phyloP scores from a whole-genome alignment of 2,888 invertebrate species.

The Eueremaeus valkanovi region DNA sequence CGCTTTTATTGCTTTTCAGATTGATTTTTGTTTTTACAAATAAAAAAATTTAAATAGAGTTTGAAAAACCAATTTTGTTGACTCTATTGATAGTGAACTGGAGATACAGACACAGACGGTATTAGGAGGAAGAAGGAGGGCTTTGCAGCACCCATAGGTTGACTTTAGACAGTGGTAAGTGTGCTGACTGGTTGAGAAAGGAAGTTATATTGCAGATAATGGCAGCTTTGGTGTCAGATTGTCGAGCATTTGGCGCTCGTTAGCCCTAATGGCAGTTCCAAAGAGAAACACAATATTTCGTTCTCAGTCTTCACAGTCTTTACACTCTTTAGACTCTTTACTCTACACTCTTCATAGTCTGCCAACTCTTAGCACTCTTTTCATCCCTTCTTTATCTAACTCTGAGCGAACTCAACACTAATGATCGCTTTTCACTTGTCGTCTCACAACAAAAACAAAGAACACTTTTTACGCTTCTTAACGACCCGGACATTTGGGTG shows the following conservation, averaged over 20 bases:
- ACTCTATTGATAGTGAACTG: neutral
- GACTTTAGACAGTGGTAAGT: neutral
- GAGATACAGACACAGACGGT: neutral
- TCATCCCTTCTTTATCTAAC: neutral
- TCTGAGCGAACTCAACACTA: conserved; percentile 11
- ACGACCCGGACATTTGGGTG: conserved; percentile 32
- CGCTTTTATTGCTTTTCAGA: neutral
- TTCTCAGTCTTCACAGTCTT: neutral
- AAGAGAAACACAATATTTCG: neutral
- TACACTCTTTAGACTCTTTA: too few species aligned
- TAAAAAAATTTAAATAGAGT: conserved; percentile 1
- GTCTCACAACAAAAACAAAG: conserved; percentile 19
- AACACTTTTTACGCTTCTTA: conserved; percentile 1
- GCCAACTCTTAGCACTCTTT: neutral
- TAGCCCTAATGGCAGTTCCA: conserved; percentile 9
- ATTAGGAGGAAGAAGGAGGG: conserved; percentile 13
- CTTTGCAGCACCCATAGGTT: conserved; percentile 31
- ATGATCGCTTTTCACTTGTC: neutral
- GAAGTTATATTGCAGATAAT: conserved; percentile 31
- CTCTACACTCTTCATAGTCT: too few species aligned
- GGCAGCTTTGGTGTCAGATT: conserved; percentile 24
- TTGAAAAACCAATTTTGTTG: neutral
- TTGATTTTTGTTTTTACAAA: neutral
- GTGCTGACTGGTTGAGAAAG: conserved; percentile 30
- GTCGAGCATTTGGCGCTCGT: conserved; percentile 19